phyloP scores from a whole-genome alignment of 2,888 invertebrate genomes.

The Cetonia aurata region DNA sequence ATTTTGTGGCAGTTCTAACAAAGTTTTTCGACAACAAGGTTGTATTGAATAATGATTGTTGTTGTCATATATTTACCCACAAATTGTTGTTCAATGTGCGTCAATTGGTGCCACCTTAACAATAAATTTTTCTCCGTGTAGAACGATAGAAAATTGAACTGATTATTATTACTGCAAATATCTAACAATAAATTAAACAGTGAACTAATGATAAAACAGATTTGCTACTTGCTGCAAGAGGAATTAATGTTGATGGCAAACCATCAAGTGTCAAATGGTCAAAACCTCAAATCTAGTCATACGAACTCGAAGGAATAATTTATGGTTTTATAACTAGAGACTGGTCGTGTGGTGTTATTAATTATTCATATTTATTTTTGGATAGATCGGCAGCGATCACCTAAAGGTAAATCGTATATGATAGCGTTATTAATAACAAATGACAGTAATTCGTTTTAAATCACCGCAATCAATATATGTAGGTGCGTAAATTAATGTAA shows the following conservation, averaged over 20 bases:
- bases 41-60: too few species aligned
- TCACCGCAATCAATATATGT: slow-evolving; percentile 33
- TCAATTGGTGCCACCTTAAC: too few species aligned
- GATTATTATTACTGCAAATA: too few species aligned
- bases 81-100: too few species aligned
- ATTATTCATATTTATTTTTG: slow-evolving; percentile 43
- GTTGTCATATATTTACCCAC: too few species aligned
- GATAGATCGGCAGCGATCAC: slow-evolving; percentile 35
- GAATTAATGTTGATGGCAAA: background rate
- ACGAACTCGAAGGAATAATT: slow-evolving; percentile 29
- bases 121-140: too few species aligned
- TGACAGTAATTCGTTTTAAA: slow-evolving; percentile 35
- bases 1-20: too few species aligned
- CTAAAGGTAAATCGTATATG: slow-evolving; percentile 25
- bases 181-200: too few species aligned
- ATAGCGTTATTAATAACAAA: slow-evolving; percentile 34
- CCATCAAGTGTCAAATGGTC: slow-evolving; percentile 19
- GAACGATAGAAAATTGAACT: too few species aligned
- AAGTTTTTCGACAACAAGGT: too few species aligned
- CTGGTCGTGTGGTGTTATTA: slow-evolving; percentile 30
- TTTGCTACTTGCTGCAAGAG: too few species aligned
- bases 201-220: too few species aligned
- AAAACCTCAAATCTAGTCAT: slow-evolving; percentile 26
- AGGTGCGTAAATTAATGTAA: slow-evolving; percentile 31
- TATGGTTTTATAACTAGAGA: slow-evolving; percentile 29